Base-by-base conservation (phyloP, 2,888 invertebrate species). In the Agelastica alni region DNA sequence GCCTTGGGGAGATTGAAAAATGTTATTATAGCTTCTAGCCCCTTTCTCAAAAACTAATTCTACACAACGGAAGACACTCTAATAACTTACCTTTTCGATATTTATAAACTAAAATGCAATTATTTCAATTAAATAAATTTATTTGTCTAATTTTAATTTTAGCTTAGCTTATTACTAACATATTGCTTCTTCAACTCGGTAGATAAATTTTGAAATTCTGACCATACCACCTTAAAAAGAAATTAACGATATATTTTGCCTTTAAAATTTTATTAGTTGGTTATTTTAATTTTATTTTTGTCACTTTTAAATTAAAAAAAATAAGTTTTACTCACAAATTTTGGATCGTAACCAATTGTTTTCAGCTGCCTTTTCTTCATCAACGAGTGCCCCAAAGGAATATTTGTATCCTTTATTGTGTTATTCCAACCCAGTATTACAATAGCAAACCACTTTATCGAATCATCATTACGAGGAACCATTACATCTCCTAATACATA, bases 291-390 rank as follows among this genome's bases (percentile, higher is more conserved):
- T n/a, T n/a, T n/a, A n/a, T n/a, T n/a, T n/a, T n/a, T n/a, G n/a
- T n/a, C n/a, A n/a, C n/a, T n/a, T n/a, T n/a, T n/a, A n/a, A n/a
- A n/a, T n/a, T n/a, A n/a, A n/a, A n/a, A n/a, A n/a, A n/a, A n/a
- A n/a, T n/a, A n/a, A 32, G 6, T 12, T 32, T 6, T 13, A 42
- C 28, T 42, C 26, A 42, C 42, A 26, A 42, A 26, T 2, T 26
- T n/a, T 14, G 83, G 78, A 67, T 76, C 76, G 68, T 82, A 87
- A 26, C 86, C 86, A 51, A 90, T 70, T 44, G 78, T 70, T 61
- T 77, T 69, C 12, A 91, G 76, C 65, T 89, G 89, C 52, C 82
- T 78, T 9, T 85, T 58, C 77, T 89, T 89, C 68, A 82, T 77
- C n/a, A 74, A 66, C 55, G 83, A 77, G 13, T 79, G 77, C 7